Evolutionary conservation across 1,140 invertebrate species (phyloP), one percentile per base, ranked within the genome.

Genomic region (Conopomorpha cramerella): DNA sequence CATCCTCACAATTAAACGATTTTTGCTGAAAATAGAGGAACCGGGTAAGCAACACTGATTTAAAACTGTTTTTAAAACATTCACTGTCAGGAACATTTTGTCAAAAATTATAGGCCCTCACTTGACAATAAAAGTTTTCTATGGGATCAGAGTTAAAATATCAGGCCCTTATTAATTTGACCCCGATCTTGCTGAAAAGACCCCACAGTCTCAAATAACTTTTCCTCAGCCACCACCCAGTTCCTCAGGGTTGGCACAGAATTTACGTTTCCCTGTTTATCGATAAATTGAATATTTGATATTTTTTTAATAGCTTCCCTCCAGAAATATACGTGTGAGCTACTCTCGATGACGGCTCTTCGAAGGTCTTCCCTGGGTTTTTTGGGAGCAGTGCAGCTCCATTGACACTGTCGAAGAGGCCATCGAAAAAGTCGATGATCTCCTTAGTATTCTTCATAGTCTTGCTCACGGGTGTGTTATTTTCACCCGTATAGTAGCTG

Each of bases 1-100:
- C 45, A 6, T 44, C 41, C 30, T 48, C 41, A 41, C 45, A 48
- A 41, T 48, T 48, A 30, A 29, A 48, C 19, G 17, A 27, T 1
- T 41, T 13, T 1, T 15, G 30, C 3, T 42, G 39, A 27, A 42
- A 46, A 17, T 46, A 36, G 2, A 46, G 42, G 16, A 44, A 33
- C 30, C 36, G 31, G 2, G 45, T 48, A 0, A 48, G 38, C 26
- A 48, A 28, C 11, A 48, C 17, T 19, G 38, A 48, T 34, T 25
- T 41, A 25, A 44, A 41, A 0, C 38, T 48, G 16, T 16, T 30
- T 33, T 23, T 23, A 10, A 23, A 23, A 10, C 19, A 6, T 4
- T 23, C 4, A 10, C 19, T 6, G 19, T 10, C 10, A 4, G 19
- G 10, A 10, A 6, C 19, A 23, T 23, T 23, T 4, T 23, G 4